phyloP scores from a whole-genome alignment of 2,113 vertebrate genomes.

The Boulengeromyrus knoepffleri region DNA sequence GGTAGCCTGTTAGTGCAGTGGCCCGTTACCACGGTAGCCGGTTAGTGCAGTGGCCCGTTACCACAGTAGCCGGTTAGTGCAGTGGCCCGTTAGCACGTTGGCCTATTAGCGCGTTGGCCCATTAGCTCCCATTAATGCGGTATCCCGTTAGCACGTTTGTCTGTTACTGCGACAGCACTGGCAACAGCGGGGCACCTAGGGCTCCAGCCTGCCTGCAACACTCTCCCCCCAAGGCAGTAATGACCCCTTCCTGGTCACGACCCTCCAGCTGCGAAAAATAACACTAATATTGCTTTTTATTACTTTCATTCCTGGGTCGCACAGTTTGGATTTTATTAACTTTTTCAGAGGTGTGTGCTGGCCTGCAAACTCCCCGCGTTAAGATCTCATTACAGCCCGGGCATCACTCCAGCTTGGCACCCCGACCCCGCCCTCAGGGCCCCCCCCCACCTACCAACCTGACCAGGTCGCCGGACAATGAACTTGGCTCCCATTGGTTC shows the following conservation, averaged over 20 bases:
- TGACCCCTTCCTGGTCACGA: neutral
- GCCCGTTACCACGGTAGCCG: neutral
- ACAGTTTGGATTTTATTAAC: neutral
- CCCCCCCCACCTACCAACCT: neutral
- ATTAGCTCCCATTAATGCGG: neutral
- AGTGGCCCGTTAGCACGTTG: neutral
- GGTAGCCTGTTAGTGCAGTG: too few species aligned
- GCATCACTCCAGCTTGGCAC: neutral
- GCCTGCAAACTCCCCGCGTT: neutral
- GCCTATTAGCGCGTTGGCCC: neutral
- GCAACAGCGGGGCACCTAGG: neutral
- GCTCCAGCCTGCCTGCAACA: neutral
- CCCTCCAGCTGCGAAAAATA: neutral
- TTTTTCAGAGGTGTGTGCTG: neutral
- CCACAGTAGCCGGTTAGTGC: neutral
- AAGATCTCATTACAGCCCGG: neutral
- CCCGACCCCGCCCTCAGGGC: neutral
- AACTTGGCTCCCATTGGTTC: neutral
- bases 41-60: neutral
- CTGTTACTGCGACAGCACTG: neutral
- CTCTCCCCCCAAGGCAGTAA: neutral
- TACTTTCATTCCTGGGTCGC: neutral
- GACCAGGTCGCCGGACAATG: neutral
- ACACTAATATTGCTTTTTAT: neutral
- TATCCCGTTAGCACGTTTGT: neutral